Evolutionary conservation across 2,113 vertebrate species (phyloP).

Genomic region (Dolichotis patagonum): DNA sequence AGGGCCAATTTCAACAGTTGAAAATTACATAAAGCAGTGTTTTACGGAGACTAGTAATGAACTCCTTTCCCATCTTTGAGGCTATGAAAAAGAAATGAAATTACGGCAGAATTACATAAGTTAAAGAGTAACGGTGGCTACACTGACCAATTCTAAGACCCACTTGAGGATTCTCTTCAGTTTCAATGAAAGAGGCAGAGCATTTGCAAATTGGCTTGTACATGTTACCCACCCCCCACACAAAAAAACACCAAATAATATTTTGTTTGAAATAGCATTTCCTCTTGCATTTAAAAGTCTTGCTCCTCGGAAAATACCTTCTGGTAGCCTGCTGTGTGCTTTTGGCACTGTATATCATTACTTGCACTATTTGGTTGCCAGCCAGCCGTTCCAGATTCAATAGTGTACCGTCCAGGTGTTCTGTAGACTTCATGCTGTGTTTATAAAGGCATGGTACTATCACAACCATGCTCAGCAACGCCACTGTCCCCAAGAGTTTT

Average conservation of each 20-base stretch:
- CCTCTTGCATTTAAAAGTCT: not conserved
- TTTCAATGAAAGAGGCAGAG: not conserved
- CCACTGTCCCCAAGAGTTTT: not conserved
- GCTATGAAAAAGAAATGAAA: not conserved
- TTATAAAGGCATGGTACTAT: not conserved
- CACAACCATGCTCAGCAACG: not conserved
- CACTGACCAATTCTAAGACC: not conserved
- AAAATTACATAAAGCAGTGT: not conserved
- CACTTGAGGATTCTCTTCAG: not conserved
- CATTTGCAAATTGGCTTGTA: not conserved
- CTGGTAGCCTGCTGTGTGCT: not conserved
- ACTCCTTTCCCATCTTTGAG: not conserved
- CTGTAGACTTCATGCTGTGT: not conserved
- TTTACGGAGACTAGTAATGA: not conserved
- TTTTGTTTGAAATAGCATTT: not conserved
- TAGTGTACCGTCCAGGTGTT: not conserved
- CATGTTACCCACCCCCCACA: not conserved
- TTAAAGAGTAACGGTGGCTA: rapidly evolving
- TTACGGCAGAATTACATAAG: not conserved
- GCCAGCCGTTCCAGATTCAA: too few species aligned
- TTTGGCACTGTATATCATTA: not conserved
- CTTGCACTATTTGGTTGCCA: not conserved
- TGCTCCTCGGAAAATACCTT: not conserved
- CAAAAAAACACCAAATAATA: not conserved
- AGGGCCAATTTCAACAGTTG: slow-evolving; percentile 16